Evolutionary conservation across 2,797 vertebrate genomes (phyloP), one percentile per base, ranked within the genome.

Genomic region (Glossophaga mutica): DNA sequence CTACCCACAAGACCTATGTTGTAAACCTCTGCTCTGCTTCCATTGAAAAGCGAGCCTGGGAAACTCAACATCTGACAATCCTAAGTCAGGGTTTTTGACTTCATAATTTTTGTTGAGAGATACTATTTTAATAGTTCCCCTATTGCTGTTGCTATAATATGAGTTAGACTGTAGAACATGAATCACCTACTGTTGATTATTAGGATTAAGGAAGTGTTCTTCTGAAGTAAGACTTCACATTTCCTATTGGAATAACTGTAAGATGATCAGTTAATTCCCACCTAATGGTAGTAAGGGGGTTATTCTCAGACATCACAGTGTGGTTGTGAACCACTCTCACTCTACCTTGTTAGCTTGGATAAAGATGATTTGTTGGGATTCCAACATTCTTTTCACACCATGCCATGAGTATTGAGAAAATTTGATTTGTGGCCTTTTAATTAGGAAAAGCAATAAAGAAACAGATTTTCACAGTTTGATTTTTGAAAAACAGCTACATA

Each of bases 381-480:
- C 42, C 70, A 93, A 12, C 76, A 84, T 2, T 62, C 26, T 71
- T 97, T 67, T 85, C 34, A 88, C 50, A 65, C 7, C 44, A 67
- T 37, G 21, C 21, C 15, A 24, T 29, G 11, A 24, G 5, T 76
- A 92, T 83, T 74, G 37, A 87, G 12, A 81, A 87, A 65, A 90
- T 48, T 50, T 90, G 34, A 92, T 82, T 50, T 81, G 21, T 85
- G 76, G 42, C 19, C 8, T 86, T 95, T 86, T 85, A 82, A 52
- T 82, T 94, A 77, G n/a, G 65, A 85, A 93, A 92, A 82, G 4
- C 16, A 68, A 62, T 83, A 81, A 86, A 22, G 34, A 93, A 92
- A 62, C 11, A 46, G 15, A 76, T 87, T 87, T 73, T 14, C 9
- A 81, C 18, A n/a, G 42, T 85, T 82, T 59, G 22, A 73, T 87